Evolutionary conservation across 1,140 invertebrate species (phyloP), one percentile per base, ranked within the genome.

Genomic region (Nymphalis io): DNA sequence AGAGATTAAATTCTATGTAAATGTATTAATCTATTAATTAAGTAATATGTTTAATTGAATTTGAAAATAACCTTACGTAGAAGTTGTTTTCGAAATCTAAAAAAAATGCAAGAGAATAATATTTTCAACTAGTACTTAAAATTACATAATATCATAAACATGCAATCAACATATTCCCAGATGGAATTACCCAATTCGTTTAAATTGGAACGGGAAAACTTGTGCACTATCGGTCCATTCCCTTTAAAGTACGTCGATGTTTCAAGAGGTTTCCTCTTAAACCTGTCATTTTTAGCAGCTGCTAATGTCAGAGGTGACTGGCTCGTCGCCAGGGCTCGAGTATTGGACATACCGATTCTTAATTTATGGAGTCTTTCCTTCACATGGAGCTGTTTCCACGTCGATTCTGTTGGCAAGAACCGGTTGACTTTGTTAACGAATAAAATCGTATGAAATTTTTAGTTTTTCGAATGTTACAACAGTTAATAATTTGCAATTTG

Each of bases 281-380:
- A 75, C 61, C 76, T 70, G 74, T 81, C 79, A 78, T 66, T 70
- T 70, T 46, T 73, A 73, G 51, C 75, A 72, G 58, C 65, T 70
- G 72, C 60, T 77, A 80, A 80, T 83, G 80, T 79, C 81, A 78
- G 69, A 73, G 81, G 80, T 83, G 75, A 74, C 70, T 79, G 77
- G 79, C 79, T 57, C 62, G 44, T 5, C 42, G 72, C 72, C 74
- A 74, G 46, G 38, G 16, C 48, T 60, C 55, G 20, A 64, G 59
- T 70, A 69, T 67, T 69, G 70, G 69, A 77, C 69, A 66, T 60
- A 60, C 48, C 74, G 68, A 75, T 78, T 68, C 67, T 75, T 77
- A 74, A 78, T 75, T 78, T 78, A 78, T 76, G 70, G 53, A 64
- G 67, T 61, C 57, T 58, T 44, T 39, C 16, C 21, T 18, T 44